Percentiles rank a stretch among this genome's conserved stretches.
phyloP scores from a whole-genome alignment of 2,113 vertebrate genomes.

The Hylia prasina region DNA sequence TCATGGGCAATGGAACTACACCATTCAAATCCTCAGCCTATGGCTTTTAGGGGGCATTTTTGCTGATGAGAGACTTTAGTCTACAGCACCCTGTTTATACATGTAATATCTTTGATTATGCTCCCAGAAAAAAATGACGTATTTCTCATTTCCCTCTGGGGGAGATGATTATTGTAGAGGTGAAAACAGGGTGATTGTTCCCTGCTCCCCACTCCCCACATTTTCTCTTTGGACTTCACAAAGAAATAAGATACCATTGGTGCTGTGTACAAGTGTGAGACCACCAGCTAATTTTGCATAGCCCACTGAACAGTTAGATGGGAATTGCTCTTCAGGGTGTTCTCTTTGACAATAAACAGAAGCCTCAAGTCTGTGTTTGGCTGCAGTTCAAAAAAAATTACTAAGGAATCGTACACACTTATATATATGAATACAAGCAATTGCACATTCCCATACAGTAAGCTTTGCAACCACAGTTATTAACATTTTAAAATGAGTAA shows the following conservation, averaged over 20 bases:
- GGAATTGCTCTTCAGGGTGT: constrained; percentile 74
- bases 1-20: neutral
- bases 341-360: constrained; percentile 73
- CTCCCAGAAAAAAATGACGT: neutral
- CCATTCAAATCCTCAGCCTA: neutral
- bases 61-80: neutral
- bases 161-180: neutral
- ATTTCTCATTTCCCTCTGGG: neutral
- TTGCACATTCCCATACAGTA: constrained; percentile 56
- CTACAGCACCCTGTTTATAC: neutral
- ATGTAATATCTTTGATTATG: neutral
- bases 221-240: neutral
- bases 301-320: constrained; percentile 60
- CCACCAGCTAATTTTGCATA: constrained; percentile 59
- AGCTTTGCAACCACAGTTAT: constrained; percentile 57
- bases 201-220: neutral
- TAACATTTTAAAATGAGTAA: constrained; percentile 74
- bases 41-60: neutral
- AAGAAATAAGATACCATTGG: neutral
- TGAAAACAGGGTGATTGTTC: neutral
- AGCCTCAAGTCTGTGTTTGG: constrained; percentile 73
- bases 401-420: constrained; percentile 71
- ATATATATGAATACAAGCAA: constrained; percentile 64
- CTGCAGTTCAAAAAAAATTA: constrained; percentile 71
- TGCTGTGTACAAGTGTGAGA: constrained; percentile 23